A percentile compares a stretch with the other conserved stretches of the same genome.
These are phyloP conservation scores for Anableps anableps DNA, from an alignment of 2,797 vertebrate species.

Conservation along the genomic window DNA sequence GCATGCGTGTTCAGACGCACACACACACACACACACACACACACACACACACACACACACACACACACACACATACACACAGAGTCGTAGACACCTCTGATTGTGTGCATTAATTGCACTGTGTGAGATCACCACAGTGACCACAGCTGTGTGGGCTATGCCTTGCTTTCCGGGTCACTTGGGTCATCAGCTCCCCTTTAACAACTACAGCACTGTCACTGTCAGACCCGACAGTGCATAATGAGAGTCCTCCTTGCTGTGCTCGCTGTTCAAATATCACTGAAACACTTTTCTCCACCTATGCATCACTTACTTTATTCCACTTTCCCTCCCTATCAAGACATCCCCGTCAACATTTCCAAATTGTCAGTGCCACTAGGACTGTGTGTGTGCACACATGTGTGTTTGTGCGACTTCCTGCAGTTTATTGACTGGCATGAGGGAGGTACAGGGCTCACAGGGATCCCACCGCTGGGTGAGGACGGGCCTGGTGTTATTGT, in stretches of 20 bases:
- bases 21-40: background rate
- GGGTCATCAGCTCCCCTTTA: conserved; percentile 68
- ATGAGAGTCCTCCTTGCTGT: conserved; percentile 64
- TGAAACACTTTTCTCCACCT: conserved; percentile 62
- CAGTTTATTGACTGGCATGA: conserved; percentile 69
- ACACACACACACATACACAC: conserved; percentile 38
- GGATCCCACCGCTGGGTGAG: conserved; percentile 67
- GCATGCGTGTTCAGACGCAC: conserved; percentile 40
- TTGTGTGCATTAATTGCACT: conserved; percentile 97
- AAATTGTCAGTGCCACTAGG: conserved; percentile 34
- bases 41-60: conserved; percentile 55
- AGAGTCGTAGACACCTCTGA: conserved; percentile 68
- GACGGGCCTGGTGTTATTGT: conserved; percentile 36
- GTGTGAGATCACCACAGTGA: conserved; percentile 96
- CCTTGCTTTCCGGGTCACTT: conserved; percentile 88
- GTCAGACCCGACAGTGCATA: conserved; percentile 72
- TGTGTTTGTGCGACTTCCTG: conserved; percentile 37
- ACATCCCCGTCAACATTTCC: conserved; percentile 39
- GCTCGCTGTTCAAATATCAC: conserved; percentile 48
- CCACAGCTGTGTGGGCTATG: conserved; percentile 92
- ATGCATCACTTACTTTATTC: conserved; percentile 61
- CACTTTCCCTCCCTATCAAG: conserved; percentile 39
- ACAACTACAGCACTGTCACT: conserved; percentile 64
- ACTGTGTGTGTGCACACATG: conserved; percentile 8
- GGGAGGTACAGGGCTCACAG: conserved; percentile 63